These are phyloP conservation scores for Coptodon bakossiorum DNA, from an alignment of 2,113 vertebrate species.

Conservation along the genomic window DNA sequence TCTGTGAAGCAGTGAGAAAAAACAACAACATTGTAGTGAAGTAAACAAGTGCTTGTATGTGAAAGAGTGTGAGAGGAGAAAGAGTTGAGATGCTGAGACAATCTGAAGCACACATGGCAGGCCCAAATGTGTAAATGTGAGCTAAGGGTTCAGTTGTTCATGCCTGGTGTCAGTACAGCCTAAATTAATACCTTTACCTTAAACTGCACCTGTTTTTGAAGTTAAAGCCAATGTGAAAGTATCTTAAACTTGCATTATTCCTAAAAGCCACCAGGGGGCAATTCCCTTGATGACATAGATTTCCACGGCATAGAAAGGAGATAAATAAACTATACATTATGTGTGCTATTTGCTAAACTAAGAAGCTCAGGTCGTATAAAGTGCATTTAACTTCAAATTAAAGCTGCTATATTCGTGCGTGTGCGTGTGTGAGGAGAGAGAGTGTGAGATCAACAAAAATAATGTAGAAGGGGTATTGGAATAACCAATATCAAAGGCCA, in stretches of 20 bases:
- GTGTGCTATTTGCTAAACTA: not conserved
- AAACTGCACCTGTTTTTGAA: not conserved
- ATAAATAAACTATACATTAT: not conserved
- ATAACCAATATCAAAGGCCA: conserved; percentile 33
- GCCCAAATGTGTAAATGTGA: not conserved
- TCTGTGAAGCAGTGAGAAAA: not conserved
- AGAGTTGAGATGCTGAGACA: not conserved
- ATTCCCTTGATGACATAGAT: not conserved
- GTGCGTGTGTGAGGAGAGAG: not conserved
- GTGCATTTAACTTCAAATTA: not conserved
- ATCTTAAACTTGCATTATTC: not conserved
- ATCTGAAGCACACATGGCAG: not conserved
- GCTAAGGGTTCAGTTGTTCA: not conserved
- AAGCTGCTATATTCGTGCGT: not conserved
- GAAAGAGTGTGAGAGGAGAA: not conserved
- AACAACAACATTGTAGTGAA: not conserved
- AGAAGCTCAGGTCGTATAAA: not conserved
- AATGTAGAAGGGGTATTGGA: not conserved
- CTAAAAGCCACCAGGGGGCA: not conserved
- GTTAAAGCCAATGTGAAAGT: not conserved
- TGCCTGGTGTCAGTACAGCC: not conserved
- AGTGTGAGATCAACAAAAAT: not conserved
- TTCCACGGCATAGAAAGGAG: not conserved
- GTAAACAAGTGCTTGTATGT: not conserved
- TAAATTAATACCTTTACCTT: not conserved